Percentiles rank a stretch among this genome's conserved stretches.
phyloP scores from a whole-genome alignment of 2,888 invertebrate genomes.

The Eupithecia abbreviata region DNA sequence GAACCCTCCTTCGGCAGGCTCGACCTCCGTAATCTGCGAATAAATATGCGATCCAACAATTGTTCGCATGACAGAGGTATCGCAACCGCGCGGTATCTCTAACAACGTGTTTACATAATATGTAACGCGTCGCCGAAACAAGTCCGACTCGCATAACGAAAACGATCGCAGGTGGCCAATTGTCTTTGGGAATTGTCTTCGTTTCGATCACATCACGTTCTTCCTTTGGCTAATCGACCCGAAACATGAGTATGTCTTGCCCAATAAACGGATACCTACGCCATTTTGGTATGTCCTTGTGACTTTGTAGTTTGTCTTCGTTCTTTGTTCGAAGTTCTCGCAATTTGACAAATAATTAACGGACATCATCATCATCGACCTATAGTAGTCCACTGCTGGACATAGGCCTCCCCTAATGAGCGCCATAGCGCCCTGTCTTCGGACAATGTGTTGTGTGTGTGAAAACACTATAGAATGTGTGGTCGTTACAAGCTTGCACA shows the following conservation, averaged over 20 bases:
- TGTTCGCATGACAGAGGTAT: constrained; percentile 30
- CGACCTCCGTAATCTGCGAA: constrained; percentile 25
- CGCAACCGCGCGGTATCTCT: constrained; percentile 28
- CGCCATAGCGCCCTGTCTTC: too few species aligned
- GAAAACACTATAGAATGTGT: too few species aligned
- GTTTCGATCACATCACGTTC: neutral
- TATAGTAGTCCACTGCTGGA: too few species aligned
- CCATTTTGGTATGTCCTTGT: neutral
- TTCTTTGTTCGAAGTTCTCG: too few species aligned
- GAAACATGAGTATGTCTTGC: neutral
- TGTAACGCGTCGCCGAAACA: constrained; percentile 21
- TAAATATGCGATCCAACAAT: constrained; percentile 28
- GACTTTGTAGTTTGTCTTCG: too few species aligned
- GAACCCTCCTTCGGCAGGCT: constrained; percentile 18
- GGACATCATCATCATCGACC: too few species aligned
- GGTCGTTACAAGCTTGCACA: neutral
- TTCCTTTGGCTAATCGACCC: neutral
- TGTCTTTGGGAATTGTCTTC: neutral
- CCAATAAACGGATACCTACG: neutral
- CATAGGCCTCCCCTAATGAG: too few species aligned
- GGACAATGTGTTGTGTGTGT: too few species aligned
- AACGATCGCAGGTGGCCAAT: neutral
- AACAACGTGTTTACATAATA: constrained; percentile 27
- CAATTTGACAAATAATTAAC: too few species aligned
- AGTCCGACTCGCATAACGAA: neutral